Evolutionary conservation across 2,888 invertebrate genomes (phyloP).

Genomic region (Leptinotarsa tumamoca): DNA sequence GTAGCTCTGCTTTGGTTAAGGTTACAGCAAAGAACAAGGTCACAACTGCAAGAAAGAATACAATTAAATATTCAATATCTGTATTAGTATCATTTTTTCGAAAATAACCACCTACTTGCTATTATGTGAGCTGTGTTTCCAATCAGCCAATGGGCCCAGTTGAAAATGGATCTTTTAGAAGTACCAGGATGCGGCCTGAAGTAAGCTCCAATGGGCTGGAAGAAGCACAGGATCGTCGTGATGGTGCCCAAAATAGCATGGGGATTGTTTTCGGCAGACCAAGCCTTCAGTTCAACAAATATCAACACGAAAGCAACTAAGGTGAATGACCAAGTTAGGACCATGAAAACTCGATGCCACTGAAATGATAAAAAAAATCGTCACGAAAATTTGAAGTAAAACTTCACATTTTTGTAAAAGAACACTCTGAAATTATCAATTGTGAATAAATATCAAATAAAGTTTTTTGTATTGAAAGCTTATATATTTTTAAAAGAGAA

Average conservation of each 20-base stretch:
- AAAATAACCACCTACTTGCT: constrained; percentile 75
- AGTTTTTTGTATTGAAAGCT: no score
- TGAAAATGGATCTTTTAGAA: constrained; percentile 83
- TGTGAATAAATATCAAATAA: no score
- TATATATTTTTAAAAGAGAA: no score
- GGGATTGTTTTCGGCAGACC: constrained; percentile 81
- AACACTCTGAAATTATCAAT: no score
- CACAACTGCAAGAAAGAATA: constrained; percentile 76
- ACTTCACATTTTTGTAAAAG: no score
- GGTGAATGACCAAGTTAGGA: constrained; percentile 83
- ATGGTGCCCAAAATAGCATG: constrained; percentile 87
- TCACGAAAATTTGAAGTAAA: no score
- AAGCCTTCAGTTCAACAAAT: constrained; percentile 82
- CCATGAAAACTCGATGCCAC: constrained; percentile 91
- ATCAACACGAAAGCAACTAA: constrained; percentile 84
- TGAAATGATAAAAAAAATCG: constrained; percentile 62
- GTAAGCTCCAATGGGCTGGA: constrained; percentile 89
- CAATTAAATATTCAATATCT: no score
- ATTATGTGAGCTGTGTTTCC: constrained; percentile 91
- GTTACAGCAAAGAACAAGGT: constrained; percentile 93
- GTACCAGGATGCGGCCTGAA: constrained; percentile 84
- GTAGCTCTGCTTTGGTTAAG: constrained; percentile 86
- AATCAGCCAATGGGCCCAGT: constrained; percentile 91
- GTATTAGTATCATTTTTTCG: no score
- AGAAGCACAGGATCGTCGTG: constrained; percentile 82